Evolutionary conservation across 2,113 vertebrate species (phyloP).

Genomic region (Cebus imitator): DNA sequence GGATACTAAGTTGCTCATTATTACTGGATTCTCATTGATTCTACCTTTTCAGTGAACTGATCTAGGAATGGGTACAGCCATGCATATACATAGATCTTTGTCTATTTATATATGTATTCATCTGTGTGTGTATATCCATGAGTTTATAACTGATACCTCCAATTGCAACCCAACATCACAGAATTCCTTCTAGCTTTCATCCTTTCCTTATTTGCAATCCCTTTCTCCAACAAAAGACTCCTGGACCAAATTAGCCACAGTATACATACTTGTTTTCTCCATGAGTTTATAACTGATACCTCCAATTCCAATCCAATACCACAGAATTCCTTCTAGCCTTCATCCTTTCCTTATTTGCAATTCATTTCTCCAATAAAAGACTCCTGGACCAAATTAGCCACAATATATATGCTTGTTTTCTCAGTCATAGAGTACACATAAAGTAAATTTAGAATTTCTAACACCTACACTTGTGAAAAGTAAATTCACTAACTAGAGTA

Average conservation of each 20-base stretch:
- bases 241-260: neutral
- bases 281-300: neutral
- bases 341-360: neutral
- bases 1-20: neutral
- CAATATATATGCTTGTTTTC: neutral
- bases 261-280: neutral
- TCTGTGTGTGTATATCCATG: neutral
- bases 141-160: neutral
- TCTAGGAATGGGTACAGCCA: neutral
- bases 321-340: neutral
- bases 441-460: conserved; percentile 29
- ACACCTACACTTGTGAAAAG: neutral
- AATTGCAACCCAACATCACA: neutral
- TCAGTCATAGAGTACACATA: neutral
- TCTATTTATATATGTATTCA: neutral
- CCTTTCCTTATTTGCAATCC: neutral
- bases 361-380: neutral
- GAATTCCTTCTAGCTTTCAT: neutral
- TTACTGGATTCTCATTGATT: neutral
- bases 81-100: neutral
- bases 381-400: neutral
- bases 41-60: neutral
- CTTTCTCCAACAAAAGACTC: neutral
- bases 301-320: neutral
- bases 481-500: neutral